Base-by-base conservation (phyloP, 2,888 invertebrate species). In the Onthophagus sagittarius region DNA sequence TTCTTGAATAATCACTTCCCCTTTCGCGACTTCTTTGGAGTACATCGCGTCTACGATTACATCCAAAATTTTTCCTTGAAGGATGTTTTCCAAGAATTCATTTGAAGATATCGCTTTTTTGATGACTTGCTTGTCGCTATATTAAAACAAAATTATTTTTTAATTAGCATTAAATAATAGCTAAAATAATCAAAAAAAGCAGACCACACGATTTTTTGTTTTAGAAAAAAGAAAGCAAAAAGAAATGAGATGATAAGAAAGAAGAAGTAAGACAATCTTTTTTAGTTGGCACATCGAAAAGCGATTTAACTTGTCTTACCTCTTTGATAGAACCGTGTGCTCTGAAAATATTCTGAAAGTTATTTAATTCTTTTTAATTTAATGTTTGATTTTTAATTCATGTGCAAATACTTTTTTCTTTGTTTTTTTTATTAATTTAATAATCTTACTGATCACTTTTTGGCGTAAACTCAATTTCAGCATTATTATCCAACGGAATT, bases 31-130 rank as follows among this genome's bases (percentile, higher is more conserved):
- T 7, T 80, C 77, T 74, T 77, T 77, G 13, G 78, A 75, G 74
- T 84, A 83, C 84, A 86, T 84, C 0, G 83, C 83, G 62, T 82
- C 82, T 13, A 85, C 78, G 1, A 85, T 82, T 15, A 80, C 80
- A 71, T 83, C 76, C 13, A 85, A 77, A 64, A 82, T 77, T 11
- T 80, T 81, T 67, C 78, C 79, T 15, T 81, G 79, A 6, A 85
- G 77, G 7, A 84, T 77, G 73, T 80, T 80, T 69, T 76, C 79
- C 6, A 86, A 78, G 75, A 85, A 85, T 31, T 85, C 84, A 75
- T 85, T 85, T 15, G 77, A 79, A 63, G 78, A 74, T 33, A 86
- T 79, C 1, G 86, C 84, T 6, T 78, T 75, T 72, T 79, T 80
- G 65, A 85, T 83, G 62, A 81, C 74, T 63, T 76, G 72, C 77